Percentiles rank a stretch among this genome's conserved stretches.
Conservation (phyloP, 2,113 vertebrate species). For the Capra hircus region DNA sequence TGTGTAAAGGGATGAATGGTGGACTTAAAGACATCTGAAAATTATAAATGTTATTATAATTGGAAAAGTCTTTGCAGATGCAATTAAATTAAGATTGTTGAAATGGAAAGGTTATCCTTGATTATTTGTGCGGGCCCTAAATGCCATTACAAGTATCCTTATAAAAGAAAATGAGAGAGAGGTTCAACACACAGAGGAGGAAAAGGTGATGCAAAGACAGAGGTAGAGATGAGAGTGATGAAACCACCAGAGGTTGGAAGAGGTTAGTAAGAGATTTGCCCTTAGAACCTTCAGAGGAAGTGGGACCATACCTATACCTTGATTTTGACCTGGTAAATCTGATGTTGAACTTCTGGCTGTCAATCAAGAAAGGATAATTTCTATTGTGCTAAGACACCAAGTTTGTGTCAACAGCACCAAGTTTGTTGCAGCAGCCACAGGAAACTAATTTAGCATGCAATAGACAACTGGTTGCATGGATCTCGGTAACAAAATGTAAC, state of each 20-base stretch:
- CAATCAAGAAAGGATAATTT: background rate
- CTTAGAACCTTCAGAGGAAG: background rate
- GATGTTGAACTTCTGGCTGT: background rate
- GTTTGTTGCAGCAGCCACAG: background rate
- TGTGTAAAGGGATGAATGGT: background rate
- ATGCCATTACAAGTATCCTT: background rate
- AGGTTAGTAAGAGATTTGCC: background rate
- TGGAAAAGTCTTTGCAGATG: background rate
- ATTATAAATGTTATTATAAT: background rate
- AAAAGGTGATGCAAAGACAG: background rate
- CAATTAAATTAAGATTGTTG: background rate
- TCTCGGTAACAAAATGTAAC: background rate
- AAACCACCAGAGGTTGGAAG: background rate
- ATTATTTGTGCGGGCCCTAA: background rate
- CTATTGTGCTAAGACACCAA: background rate
- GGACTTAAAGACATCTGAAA: background rate
- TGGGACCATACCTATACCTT: background rate
- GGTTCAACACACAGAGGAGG: background rate
- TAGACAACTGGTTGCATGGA: background rate
- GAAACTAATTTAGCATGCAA: background rate
- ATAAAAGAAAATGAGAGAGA: background rate
- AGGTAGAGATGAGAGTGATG: background rate
- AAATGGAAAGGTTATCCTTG: background rate
- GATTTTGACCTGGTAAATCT: background rate
- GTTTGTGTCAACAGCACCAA: background rate